Conservation (phyloP, 2,888 invertebrate genomes). For the Morpho achilles region DNA sequence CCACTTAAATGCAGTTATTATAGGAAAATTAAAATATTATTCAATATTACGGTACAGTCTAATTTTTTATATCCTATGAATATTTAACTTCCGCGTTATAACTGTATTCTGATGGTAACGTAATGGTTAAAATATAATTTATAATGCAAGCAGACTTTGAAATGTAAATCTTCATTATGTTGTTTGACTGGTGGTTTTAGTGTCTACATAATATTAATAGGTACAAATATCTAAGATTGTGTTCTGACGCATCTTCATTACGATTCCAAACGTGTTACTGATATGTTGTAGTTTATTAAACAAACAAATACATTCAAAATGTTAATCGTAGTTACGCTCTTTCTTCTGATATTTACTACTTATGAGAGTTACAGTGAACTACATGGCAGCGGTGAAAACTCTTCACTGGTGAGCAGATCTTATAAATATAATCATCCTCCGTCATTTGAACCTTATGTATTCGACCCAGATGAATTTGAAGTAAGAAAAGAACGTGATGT, state of each 20-base stretch:
- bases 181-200: constrained; percentile 58
- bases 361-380: constrained; percentile 29
- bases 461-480: constrained; percentile 30
- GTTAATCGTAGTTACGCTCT: constrained; percentile 28
- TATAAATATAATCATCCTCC: constrained; percentile 44
- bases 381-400: constrained; percentile 20
- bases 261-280: constrained; percentile 46
- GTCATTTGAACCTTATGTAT: constrained; percentile 34
- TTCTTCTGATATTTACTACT: constrained; percentile 26
- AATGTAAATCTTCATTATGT: constrained; percentile 35
- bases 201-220: constrained; percentile 34
- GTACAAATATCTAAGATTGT: constrained; percentile 34
- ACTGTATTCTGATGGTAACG: constrained; percentile 35
- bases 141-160: constrained; percentile 23
- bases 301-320: constrained; percentile 31
- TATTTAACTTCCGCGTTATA: constrained; percentile 29
- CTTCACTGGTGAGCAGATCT: neutral
- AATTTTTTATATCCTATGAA: neutral
- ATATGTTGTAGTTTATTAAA: constrained; percentile 39
- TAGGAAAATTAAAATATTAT: constrained; percentile 3
- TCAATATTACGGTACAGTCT: constrained; percentile 9
- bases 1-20: neutral
- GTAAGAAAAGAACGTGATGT: constrained; percentile 24
- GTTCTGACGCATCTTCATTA: constrained; percentile 56
- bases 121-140: constrained; percentile 28